Base-by-base conservation (phyloP, 2,113 vertebrate species). In the Antidorcas marsupialis region DNA sequence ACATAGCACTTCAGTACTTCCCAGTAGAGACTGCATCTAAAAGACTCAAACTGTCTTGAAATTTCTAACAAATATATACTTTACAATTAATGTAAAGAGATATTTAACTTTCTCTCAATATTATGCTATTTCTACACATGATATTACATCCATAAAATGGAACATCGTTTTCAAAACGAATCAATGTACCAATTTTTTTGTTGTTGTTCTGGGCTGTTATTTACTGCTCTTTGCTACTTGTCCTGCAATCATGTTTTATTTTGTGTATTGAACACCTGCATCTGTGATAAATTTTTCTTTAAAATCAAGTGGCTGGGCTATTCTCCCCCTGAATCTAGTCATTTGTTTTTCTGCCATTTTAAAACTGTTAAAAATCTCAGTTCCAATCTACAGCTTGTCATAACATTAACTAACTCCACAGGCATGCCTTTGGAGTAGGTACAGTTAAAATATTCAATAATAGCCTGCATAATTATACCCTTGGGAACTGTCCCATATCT, bases 391-490 rank as follows among this genome's bases (percentile, higher is more conserved):
- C 33, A 98, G 71, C 88, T 97, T 98, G 93, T 79, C 62, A 93
- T 97, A 98, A 97, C 76, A 97, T 81, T 55, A 98, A 97, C 95
- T 98, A 98, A 98, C 97, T 96, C 87, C 62, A 97, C 55, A 97
- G 90, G 85, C 97, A 98, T 90, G 83, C 87, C 78, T 98, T 95
- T 97, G 62, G 79, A 98, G 86, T 33, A 45, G 76, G 55, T 97
- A 98, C 64, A 79, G 43, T 12, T 96, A 88, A 95, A 98, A 98
- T 98, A 98, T 98, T 98, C 98, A 98, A 98, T 98, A 98, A 12
- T 57, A 98, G 92, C 57, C 93, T 97, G 59, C 96, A 60, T 98
- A 99, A 99, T 98, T 98, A 99, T 83, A 96, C 98, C 96, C 93
- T 90, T 96, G 98, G 97, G 98, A 99, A 94, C 21, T 7, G 0